These are phyloP conservation scores for Urocynchramus pylzowi DNA, from an alignment of 2,113 vertebrate genomes.

Conservation along the genomic window DNA sequence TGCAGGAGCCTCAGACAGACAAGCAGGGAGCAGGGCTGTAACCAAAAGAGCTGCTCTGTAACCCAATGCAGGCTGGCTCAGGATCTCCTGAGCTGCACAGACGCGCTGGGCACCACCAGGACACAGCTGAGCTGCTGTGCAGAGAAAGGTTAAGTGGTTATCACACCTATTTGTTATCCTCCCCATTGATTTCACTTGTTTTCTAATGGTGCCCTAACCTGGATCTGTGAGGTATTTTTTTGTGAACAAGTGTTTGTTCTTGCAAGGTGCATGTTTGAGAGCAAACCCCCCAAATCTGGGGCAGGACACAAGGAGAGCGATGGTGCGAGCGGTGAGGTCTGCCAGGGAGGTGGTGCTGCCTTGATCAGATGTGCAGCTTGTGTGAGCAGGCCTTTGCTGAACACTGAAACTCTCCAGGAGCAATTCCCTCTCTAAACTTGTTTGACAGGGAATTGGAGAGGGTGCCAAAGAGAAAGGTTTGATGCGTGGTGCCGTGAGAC, in stretches of 20 bases:
- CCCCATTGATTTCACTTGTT: neutral
- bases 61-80: conserved; percentile 5
- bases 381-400: neutral
- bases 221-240: neutral
- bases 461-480: neutral
- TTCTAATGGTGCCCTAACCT: neutral
- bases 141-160: neutral
- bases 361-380: neutral
- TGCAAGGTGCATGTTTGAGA: neutral
- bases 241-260: neutral
- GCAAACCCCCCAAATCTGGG: neutral
- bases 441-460: neutral
- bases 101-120: neutral
- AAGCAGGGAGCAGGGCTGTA: neutral
- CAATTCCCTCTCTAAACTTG: conserved; percentile 1
- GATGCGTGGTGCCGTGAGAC: fast-evolving
- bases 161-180: neutral
- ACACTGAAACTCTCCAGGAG: neutral
- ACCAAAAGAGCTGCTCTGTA: neutral
- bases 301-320: neutral
- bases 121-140: neutral
- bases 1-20: neutral
- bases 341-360: neutral
- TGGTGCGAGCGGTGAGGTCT: neutral
- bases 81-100: neutral